Evolutionary conservation across 2,113 vertebrate genomes (phyloP), one percentile per base, ranked within the genome.

Genomic region (Mystacornis crossleyi): DNA sequence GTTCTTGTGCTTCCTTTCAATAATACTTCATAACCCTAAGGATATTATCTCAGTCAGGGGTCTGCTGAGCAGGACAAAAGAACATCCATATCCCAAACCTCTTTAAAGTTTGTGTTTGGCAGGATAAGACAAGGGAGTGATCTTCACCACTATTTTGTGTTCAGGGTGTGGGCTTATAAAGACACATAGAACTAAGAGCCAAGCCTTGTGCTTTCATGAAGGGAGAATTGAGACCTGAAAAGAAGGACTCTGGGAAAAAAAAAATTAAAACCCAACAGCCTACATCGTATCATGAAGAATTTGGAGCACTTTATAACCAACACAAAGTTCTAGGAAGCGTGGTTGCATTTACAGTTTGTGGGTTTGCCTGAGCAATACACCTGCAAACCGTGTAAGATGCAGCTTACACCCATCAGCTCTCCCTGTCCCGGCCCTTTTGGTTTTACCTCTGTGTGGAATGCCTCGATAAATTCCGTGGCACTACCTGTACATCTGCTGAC

Each of bases 41-140:
- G 95, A 96, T 94, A 96, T 96, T 95, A 95, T 95, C 95, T 89
- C 94, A 55, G 78, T 89, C 86, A 50, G 94, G 65, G 86, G 94
- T 86, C 93, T 82, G 89, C 43, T 86, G 92, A 94, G 78, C 81
- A 85, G 81, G 94, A 96, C 89, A 92, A 94, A 93, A 86, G 85
- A 93, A 93, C 72, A 58, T 64, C 93, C 81, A 90, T 28, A 95
- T 70, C 83, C 84, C 83, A 94, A 95, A 96, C 53, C 67, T 89
- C 88, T 96, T 94, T 89, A 93, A 96, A 90, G 94, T 90, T 92
- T 95, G 72, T 75, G 8, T 93, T 96, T 94, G 95, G 97, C 89
- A 90, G 88, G 75, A 57, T 86, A 91, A 90, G 83, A 61, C 38
- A 55, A 40, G 71, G 86, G 87, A 96, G 58, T 47, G 89, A 84